Evolutionary conservation across 2,113 vertebrate genomes (phyloP).

Genomic region (Bubo blakistoni): DNA sequence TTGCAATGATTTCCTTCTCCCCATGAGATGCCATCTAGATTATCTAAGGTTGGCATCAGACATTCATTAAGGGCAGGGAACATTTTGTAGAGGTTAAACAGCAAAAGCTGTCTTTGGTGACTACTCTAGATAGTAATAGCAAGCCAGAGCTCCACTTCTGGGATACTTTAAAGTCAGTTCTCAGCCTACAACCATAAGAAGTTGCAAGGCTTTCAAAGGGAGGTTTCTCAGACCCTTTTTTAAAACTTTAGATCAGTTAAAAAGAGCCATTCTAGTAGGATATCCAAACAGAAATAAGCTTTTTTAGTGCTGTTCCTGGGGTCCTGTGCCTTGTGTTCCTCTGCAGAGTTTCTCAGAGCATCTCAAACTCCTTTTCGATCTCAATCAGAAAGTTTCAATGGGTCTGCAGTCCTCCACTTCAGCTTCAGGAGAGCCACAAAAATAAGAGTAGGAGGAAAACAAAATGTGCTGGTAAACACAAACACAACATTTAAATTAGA

Average conservation of each 20-base stretch:
- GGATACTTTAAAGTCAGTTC: background rate
- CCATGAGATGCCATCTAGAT: background rate
- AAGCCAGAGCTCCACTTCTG: background rate
- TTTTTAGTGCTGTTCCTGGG: background rate
- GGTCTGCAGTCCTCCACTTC: background rate
- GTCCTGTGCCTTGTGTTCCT: background rate
- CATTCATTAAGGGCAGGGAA: background rate
- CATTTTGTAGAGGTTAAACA: background rate
- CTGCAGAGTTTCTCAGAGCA: no score
- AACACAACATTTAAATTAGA: background rate
- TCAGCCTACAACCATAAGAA: background rate
- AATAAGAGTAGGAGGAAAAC: background rate
- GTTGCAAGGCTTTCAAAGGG: background rate
- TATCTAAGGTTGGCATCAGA: background rate
- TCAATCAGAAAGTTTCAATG: background rate
- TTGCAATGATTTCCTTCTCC: background rate
- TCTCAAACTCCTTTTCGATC: no score
- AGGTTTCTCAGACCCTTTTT: background rate
- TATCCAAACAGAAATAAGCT: background rate
- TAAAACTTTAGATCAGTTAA: background rate
- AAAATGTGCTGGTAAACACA: background rate
- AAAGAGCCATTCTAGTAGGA: background rate
- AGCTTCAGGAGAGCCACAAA: background rate
- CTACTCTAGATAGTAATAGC: background rate
- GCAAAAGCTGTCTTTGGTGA: background rate